Evolutionary conservation across 2,797 vertebrate genomes (phyloP).

Genomic region (Urocyon cinereoargenteus): DNA sequence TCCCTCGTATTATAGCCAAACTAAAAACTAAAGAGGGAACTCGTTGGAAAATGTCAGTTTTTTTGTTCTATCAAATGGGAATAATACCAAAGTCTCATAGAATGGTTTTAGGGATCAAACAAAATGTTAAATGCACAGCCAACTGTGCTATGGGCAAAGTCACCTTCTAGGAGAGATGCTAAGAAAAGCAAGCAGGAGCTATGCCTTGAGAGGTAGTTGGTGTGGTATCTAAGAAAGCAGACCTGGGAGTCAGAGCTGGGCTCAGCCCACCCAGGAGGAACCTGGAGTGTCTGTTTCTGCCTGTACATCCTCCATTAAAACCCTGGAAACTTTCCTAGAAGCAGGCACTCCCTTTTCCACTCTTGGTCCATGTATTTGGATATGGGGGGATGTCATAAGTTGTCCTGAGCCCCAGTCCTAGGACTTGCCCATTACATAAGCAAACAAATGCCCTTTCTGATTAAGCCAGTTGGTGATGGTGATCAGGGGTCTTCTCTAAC

Average conservation of each 20-base stretch:
- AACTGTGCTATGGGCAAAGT: not conserved
- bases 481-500: not conserved
- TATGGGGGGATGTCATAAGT: fast-evolving
- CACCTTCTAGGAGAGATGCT: not conserved
- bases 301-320: fast-evolving
- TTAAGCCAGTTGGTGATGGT: not conserved
- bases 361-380: not conserved
- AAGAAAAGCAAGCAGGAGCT: fast-evolving
- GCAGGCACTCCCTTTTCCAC: not conserved
- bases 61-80: not conserved
- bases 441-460: not conserved
- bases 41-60: not conserved
- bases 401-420: not conserved
- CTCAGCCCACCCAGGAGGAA: not conserved
- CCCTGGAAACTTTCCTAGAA: not conserved
- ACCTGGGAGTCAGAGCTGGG: not conserved
- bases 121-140: not conserved
- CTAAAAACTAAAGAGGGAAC: not conserved
- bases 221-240: not conserved
- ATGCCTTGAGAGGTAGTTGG: not conserved
- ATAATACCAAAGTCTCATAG: not conserved
- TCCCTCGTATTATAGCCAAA: not conserved
- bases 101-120: not conserved
- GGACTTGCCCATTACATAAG: not conserved
- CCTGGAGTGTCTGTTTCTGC: not conserved